A percentile compares a stretch with the other conserved stretches of the same genome.
These are phyloP conservation scores for Aphelenchoides besseyi DNA, from an alignment of 1,140 invertebrate genomes.

Conservation along the genomic window DNA sequence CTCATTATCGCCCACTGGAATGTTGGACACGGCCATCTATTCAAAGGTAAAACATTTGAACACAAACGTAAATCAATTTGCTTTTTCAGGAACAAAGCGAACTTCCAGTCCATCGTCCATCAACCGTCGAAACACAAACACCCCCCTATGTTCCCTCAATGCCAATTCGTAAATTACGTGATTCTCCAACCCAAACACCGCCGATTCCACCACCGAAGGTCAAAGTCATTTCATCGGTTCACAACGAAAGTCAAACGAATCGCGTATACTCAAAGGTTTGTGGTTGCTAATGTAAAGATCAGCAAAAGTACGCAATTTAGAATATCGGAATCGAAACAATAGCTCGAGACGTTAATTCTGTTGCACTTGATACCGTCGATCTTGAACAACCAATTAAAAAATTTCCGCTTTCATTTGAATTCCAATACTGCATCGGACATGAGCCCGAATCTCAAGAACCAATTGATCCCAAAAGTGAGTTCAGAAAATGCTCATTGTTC, in stretches of 20 bases:
- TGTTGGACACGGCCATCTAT: background rate
- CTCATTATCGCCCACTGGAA: background rate
- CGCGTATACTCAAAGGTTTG: background rate
- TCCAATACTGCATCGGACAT: slow-evolving; percentile 49
- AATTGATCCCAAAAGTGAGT: too few species aligned
- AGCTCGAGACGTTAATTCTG: background rate
- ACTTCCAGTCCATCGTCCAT: background rate
- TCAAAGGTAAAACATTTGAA: background rate
- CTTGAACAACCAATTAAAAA: slow-evolving; percentile 23
- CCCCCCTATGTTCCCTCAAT: background rate
- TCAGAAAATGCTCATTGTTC: too few species aligned
- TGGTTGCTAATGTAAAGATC: too few species aligned
- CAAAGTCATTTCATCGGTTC: background rate
- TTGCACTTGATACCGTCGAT: slow-evolving; percentile 16
- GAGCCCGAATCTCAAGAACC: too few species aligned
- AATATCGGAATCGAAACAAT: slow-evolving; percentile 19
- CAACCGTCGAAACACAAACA: background rate
- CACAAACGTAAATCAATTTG: too few species aligned
- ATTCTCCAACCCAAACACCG: slow-evolving; percentile 2
- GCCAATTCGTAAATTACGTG: background rate
- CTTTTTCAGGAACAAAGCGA: background rate
- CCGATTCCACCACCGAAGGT: background rate
- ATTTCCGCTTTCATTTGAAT: slow-evolving; percentile 25
- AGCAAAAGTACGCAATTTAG: too few species aligned
- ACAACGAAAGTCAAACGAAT: slow-evolving; percentile 9